phyloP scores from a whole-genome alignment of 1,140 invertebrate genomes.

The Bursaphelenchus mucronatus region DNA sequence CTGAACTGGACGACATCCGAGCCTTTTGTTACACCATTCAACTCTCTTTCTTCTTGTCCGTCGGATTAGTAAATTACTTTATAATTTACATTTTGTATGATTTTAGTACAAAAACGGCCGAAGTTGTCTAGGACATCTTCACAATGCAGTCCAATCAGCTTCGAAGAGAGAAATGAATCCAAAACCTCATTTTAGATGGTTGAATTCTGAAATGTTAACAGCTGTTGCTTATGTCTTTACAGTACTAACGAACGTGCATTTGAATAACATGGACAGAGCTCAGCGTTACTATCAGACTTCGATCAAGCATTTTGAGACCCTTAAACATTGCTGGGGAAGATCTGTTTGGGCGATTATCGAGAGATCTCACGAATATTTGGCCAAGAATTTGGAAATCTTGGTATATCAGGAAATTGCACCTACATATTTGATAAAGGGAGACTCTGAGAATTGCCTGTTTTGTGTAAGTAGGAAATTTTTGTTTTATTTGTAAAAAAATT shows the following conservation, averaged over 20 bases:
- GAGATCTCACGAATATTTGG: constrained; percentile 27
- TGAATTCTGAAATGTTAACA: constrained; percentile 39
- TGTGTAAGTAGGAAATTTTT: constrained; percentile 32
- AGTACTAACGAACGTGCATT: constrained; percentile 42
- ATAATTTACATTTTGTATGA: constrained; percentile 22
- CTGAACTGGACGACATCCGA: constrained; percentile 42
- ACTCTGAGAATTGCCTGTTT: constrained; percentile 32
- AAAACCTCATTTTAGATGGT: constrained; percentile 36
- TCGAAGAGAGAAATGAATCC: constrained; percentile 28
- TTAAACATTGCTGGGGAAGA: constrained; percentile 32
- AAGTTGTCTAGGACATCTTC: constrained; percentile 40
- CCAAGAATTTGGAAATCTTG: constrained; percentile 31
- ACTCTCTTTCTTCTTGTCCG: constrained; percentile 44
- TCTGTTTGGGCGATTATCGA: constrained; percentile 35
- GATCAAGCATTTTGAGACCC: constrained; percentile 42
- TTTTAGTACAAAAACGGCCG: constrained; percentile 48
- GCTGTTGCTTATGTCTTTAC: constrained; percentile 41
- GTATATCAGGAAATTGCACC: constrained; percentile 39
- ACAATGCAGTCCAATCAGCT: constrained; percentile 44
- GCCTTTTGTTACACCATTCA: constrained; percentile 48
- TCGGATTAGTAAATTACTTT: constrained; percentile 36
- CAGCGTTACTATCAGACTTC: constrained; percentile 36
- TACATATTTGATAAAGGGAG: constrained; percentile 35
- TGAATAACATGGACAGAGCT: constrained; percentile 28
- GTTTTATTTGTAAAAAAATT: not conserved